Evolutionary conservation across 2,113 vertebrate genomes (phyloP).

Genomic region (Boleophthalmus pectinirostris): DNA sequence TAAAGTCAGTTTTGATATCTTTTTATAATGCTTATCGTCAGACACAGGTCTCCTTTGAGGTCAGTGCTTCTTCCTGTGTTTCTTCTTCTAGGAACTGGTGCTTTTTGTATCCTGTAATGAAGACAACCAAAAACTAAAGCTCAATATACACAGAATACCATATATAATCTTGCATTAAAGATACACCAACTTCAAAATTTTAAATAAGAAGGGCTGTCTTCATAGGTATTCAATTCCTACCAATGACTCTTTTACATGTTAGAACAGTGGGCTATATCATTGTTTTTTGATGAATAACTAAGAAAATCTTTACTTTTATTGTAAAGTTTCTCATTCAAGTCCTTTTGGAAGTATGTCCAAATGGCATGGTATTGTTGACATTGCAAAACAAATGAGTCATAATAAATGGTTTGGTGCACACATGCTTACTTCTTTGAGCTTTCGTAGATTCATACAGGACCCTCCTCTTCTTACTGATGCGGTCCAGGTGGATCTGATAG

Average conservation of each 20-base stretch:
- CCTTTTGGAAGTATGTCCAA: background rate
- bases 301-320: background rate
- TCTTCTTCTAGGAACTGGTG: constrained; percentile 26
- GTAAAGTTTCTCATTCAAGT: background rate
- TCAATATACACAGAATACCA: background rate
- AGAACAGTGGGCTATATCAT: background rate
- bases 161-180: background rate
- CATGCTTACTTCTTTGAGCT: constrained; percentile 30
- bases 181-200: too few species aligned
- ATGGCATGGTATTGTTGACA: background rate
- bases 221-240: too few species aligned
- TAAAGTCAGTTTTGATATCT: background rate
- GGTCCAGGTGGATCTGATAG: constrained; percentile 71
- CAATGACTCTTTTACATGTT: background rate
- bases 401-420: background rate
- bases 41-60: constrained; percentile 41
- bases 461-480: constrained; percentile 42
- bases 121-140: background rate
- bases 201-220: too few species aligned
- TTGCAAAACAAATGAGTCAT: background rate
- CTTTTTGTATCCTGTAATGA: constrained; percentile 40
- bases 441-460: background rate
- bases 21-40: constrained; percentile 15
- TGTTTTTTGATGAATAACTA: background rate
- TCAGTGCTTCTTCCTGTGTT: constrained; percentile 4